phyloP scores from a whole-genome alignment of 2,797 vertebrate species.

The Simalia tracyae region DNA sequence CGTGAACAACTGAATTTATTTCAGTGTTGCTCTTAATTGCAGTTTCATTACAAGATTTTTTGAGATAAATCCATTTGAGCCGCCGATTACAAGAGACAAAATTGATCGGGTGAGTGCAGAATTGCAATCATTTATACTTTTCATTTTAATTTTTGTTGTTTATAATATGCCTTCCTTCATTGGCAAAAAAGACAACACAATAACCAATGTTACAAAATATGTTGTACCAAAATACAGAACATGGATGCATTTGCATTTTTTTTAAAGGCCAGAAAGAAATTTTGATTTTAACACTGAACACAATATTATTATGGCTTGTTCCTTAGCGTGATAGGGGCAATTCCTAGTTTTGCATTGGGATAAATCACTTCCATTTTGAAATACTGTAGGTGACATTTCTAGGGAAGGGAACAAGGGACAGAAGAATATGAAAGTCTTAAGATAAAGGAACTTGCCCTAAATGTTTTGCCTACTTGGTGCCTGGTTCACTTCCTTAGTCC shows the following conservation, averaged over 20 bases:
- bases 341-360: background rate
- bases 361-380: background rate
- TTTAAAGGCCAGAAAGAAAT: background rate
- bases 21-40: background rate
- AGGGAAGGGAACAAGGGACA: background rate
- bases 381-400: background rate
- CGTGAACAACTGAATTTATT: too few relatives aligned
- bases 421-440: background rate
- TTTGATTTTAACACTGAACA: background rate
- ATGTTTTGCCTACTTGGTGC: too few relatives aligned
- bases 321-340: background rate
- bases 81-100: background rate
- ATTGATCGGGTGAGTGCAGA: background rate
- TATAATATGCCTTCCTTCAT: background rate
- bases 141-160: background rate
- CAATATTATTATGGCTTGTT: background rate
- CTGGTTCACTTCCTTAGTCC: too few relatives aligned
- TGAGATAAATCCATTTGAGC: background rate
- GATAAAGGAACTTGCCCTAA: background rate
- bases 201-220: background rate
- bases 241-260: background rate
- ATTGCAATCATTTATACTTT: background rate
- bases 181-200: background rate
- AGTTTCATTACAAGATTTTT: background rate
- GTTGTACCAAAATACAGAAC: background rate